Conservation (phyloP, 2,888 invertebrate genomes). For the Limenitis camilla region DNA sequence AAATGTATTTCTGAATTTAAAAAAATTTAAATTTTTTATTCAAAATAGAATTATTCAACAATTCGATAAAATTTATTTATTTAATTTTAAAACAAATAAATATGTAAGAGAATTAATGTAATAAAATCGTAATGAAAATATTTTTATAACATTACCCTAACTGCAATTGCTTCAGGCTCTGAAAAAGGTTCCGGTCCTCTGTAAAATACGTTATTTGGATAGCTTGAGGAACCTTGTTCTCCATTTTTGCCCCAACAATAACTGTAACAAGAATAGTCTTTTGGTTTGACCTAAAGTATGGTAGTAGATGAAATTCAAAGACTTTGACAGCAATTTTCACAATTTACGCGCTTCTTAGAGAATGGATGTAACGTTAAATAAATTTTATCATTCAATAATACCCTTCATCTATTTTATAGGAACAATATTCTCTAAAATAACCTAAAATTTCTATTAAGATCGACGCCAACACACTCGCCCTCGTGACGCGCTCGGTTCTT, state of each 20-base stretch:
- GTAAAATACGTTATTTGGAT: constrained; percentile 86
- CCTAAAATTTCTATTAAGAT: constrained; percentile 91
- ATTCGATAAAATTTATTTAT: too few relatives aligned
- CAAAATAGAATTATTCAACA: too few relatives aligned
- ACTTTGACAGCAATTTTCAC: too few relatives aligned
- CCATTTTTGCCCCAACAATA: constrained; percentile 86
- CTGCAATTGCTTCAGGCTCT: constrained; percentile 88
- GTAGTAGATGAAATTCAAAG: too few relatives aligned
- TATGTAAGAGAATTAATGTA: neutral
- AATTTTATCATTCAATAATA: too few relatives aligned
- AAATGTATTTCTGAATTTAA: too few relatives aligned
- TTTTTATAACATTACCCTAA: constrained; percentile 38
- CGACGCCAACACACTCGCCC: constrained; percentile 82
- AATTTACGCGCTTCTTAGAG: too few relatives aligned
- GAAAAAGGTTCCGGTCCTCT: constrained; percentile 87
- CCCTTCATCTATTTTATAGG: neutral
- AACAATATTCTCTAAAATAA: constrained; percentile 18
- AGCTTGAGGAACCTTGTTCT: constrained; percentile 83
- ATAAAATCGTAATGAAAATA: neutral
- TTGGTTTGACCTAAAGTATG: too few relatives aligned
- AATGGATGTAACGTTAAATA: too few relatives aligned
- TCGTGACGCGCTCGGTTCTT: constrained; percentile 79
- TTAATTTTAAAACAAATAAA: neutral
- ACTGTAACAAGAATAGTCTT: constrained; percentile 36
- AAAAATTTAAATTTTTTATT: too few relatives aligned